Evolutionary conservation across 2,113 vertebrate genomes (phyloP), one percentile per base, ranked within the genome.

Genomic region (Phoenicopterus ruber): DNA sequence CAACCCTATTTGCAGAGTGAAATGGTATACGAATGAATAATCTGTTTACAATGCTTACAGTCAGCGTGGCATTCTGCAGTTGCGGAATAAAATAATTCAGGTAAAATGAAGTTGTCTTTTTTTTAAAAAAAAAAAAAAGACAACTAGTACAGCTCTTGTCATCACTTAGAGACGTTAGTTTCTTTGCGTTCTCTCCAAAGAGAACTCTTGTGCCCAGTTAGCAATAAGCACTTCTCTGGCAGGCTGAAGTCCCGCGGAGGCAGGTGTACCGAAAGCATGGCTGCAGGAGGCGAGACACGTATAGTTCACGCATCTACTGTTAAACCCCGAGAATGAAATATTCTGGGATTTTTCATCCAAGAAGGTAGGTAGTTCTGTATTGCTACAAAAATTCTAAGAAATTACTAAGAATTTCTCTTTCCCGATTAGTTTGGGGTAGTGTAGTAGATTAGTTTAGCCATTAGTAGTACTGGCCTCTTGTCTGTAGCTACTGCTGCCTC

Each of bases 401-500:
- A 21, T 49, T 7, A 16, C 3, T 18, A 17, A 11, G 11, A 17
- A 17, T 63, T 29, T 42, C 4, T 42, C 4, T 1, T 8, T 62
- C 40, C 24, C 15, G 15, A 3, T 62, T 18, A 61, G 11, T 18
- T 88, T 17, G 25, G 36, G 25, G 19, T 61, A 3, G 17, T 5
- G 17, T 5, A 16, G 29, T 20, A 63, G 40, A 4, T 26, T 9
- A 52, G 34, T 82, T 82, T 9, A 82, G 42, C 32, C 10, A 0
- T 42, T 4, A 26, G 26, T 1, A 21, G 49, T 5, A 20, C 17
- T 40, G 28, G 11, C 16, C 40, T 32, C 17, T 63, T 32, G 22
- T 4, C 34, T 17, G 26, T 22, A 65, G 44, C 57, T 2, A 0
- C 3, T 72, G 44, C 16, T 6, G 2, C 47, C 16, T n/a, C 3